These are phyloP conservation scores for Formicarius rufipectus DNA, from an alignment of 2,113 vertebrate genomes.

Conservation along the genomic window DNA sequence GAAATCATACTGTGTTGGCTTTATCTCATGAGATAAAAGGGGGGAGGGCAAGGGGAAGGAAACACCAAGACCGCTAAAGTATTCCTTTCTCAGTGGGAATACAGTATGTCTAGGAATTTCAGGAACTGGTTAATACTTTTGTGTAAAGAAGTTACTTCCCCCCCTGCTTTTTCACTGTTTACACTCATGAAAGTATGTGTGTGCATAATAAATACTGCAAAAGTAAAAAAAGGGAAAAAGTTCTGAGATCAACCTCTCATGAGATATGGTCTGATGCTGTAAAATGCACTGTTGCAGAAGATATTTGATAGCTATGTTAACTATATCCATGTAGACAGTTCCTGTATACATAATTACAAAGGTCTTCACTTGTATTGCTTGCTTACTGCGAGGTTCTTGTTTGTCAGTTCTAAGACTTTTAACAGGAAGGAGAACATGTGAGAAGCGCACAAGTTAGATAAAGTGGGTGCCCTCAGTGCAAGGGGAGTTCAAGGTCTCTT, in stretches of 20 bases:
- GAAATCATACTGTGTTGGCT: too few species aligned
- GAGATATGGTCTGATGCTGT: background rate
- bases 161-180: background rate
- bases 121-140: background rate
- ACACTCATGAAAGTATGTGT: background rate
- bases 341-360: background rate
- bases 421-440: background rate
- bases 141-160: background rate
- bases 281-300: background rate
- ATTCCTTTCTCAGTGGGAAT: too few species aligned
- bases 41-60: too few species aligned
- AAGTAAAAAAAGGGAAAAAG: too few species aligned
- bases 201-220: background rate
- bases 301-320: background rate
- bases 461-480: background rate
- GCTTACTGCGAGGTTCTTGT: background rate
- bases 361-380: background rate
- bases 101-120: too few species aligned
- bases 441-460: background rate
- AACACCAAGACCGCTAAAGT: too few species aligned
- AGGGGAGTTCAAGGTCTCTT: background rate
- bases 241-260: too few species aligned
- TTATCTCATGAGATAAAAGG: too few species aligned
- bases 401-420: background rate
- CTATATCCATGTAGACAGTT: background rate